Evolutionary conservation across 2,797 vertebrate species (phyloP).

Genomic region (Enteromius viviparus): DNA sequence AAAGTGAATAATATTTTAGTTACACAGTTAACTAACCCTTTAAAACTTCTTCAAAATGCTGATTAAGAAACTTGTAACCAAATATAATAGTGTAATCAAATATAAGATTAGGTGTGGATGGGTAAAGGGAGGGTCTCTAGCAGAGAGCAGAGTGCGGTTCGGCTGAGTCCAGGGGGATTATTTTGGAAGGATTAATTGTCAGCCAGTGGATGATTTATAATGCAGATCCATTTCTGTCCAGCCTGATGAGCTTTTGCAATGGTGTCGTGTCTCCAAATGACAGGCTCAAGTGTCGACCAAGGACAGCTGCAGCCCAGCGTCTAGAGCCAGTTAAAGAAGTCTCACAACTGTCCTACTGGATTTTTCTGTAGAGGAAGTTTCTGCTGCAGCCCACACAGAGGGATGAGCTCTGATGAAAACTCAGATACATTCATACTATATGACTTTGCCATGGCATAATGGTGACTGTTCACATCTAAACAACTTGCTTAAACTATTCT

Average conservation of each 20-base stretch:
- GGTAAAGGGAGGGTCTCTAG: slow-evolving; percentile 1
- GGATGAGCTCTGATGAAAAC: neutral
- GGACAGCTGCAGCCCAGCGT: slow-evolving; percentile 75
- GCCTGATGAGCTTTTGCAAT: slow-evolving; percentile 65
- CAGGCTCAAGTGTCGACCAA: slow-evolving; percentile 69
- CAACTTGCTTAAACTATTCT: slow-evolving; percentile 52
- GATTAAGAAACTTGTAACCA: neutral
- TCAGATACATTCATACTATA: slow-evolving; percentile 15
- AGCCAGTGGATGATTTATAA: slow-evolving; percentile 62
- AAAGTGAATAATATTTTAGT: neutral
- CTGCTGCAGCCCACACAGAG: slow-evolving; percentile 20
- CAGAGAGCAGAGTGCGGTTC: slow-evolving; percentile 32
- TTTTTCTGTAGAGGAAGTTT: slow-evolving; percentile 40
- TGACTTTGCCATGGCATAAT: slow-evolving; percentile 18
- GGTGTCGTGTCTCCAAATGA: slow-evolving; percentile 70
- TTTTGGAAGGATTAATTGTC: slow-evolving; percentile 62
- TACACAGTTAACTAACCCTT: neutral
- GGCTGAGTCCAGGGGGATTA: slow-evolving; percentile 56
- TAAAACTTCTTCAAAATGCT: neutral
- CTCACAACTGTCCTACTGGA: slow-evolving; percentile 25
- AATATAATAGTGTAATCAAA: slow-evolving; percentile 14
- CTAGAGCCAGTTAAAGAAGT: slow-evolving; percentile 57
- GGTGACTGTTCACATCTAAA: slow-evolving; percentile 19
- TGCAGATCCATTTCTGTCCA: slow-evolving; percentile 65
- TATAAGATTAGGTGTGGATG: slow-evolving; percentile 14